Base-by-base conservation (phyloP, 2,113 vertebrate genomes). In the Cairina moschata region DNA sequence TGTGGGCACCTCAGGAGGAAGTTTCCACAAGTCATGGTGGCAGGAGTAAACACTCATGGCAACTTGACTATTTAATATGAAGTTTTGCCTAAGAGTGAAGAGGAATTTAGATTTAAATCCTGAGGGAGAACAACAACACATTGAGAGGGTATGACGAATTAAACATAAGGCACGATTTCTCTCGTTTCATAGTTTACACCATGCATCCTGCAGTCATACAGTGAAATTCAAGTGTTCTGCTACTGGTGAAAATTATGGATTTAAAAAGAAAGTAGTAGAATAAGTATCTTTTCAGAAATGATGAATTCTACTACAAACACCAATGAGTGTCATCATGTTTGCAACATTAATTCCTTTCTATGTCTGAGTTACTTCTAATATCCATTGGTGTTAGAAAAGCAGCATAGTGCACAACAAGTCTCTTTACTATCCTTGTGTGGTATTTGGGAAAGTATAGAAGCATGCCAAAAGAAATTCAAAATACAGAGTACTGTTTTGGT, bases 221-320 rank as follows among this genome's bases (percentile, higher is more conserved):
- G 42, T 21, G 67, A 91, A 90, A 93, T 81, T 59, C 29, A 78
- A 91, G 56, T 13, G 52, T 71, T 26, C 23, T 5, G 48, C 32
- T 52, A 25, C 75, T 28, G 7, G 60, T 55, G 46, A 34, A 80
- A 96, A 88, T 86, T 50, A 91, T 79, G 75, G 75, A 89, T 95
- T 93, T 86, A 38, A 42, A 91, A 87, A 34, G 63, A 83, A 89
- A 92, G 79, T 59, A 71, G 60, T 11, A 78, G 83, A 90, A 94
- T 75, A 90, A 59, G 65, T 60, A 90, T 95, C 83, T 93, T 91
- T 83, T 83, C 92, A 86, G 52, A 52, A 38, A 86, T 78, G 80
- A 96, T 46, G 56, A 86, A 94, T 90, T 88, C 76, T 52, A 6
- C 75, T 52, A 42, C 84, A 87, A 95, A 79, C 74, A 83, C 28